These are phyloP conservation scores for Coregonus sp. DNA, from an alignment of 2,797 vertebrate species.

Conservation along the genomic window DNA sequence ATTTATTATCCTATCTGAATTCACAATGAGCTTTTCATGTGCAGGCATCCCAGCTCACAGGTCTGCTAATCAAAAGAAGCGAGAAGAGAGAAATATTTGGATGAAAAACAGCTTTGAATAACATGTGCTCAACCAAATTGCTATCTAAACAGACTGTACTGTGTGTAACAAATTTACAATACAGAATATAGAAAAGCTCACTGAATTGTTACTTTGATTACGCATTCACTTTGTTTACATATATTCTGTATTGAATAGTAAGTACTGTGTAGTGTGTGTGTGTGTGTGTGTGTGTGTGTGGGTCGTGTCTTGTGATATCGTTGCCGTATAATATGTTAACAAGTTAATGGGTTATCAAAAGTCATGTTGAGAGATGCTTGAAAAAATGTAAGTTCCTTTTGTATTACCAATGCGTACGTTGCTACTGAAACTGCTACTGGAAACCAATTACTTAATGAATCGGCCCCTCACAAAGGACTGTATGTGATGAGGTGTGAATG, in stretches of 20 bases:
- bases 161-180: neutral
- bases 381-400: too few relatives aligned
- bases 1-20: slow-evolving; percentile 54
- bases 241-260: neutral
- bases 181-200: neutral
- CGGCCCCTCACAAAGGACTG: too few relatives aligned
- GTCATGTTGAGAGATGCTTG: neutral
- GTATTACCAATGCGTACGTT: too few relatives aligned
- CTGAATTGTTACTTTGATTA: neutral
- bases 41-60: slow-evolving; percentile 43
- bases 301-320: neutral
- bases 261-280: neutral
- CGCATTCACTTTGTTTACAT: neutral
- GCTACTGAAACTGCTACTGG: too few relatives aligned
- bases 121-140: too few relatives aligned
- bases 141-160: neutral
- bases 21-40: slow-evolving; percentile 67
- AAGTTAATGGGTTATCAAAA: neutral
- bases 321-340: neutral
- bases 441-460: too few relatives aligned
- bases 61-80: slow-evolving; percentile 39
- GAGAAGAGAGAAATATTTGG: neutral
- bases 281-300: neutral
- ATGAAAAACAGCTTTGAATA: neutral
- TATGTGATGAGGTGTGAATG: too few relatives aligned